Evolutionary conservation across 2,797 vertebrate genomes (phyloP).

Genomic region (Valencia hispanica): DNA sequence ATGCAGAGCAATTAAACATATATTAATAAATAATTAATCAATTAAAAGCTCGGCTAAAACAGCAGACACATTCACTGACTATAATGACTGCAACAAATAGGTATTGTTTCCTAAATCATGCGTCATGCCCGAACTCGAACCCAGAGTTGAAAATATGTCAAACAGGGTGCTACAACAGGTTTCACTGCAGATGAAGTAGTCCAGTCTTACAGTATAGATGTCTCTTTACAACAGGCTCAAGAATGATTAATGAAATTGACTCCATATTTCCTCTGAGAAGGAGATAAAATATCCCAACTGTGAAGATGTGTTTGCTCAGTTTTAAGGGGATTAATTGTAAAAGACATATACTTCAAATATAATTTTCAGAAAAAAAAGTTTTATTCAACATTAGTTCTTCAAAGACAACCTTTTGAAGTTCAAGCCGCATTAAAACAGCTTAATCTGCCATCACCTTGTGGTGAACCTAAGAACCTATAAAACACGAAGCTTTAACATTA

Average conservation of each 20-base stretch:
- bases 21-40: too few relatives aligned
- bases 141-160: slow-evolving; percentile 1
- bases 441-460: neutral
- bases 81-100: neutral
- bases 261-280: neutral
- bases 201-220: neutral
- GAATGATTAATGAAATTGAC: neutral
- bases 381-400: neutral
- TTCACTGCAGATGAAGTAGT: neutral
- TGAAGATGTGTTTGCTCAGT: neutral
- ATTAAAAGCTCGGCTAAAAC: too few relatives aligned
- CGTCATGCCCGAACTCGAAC: neutral
- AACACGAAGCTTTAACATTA: too few relatives aligned
- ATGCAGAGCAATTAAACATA: too few relatives aligned
- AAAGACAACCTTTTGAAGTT: neutral
- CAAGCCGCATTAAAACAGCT: neutral
- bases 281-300: neutral
- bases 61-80: neutral
- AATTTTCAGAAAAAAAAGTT: neutral
- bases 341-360: neutral
- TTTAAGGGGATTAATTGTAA: neutral
- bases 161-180: neutral
- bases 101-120: neutral
- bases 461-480: too few relatives aligned
- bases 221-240: neutral